Conservation (phyloP, 2,797 vertebrate species). For the Tokudaia tokunoshimensis region DNA sequence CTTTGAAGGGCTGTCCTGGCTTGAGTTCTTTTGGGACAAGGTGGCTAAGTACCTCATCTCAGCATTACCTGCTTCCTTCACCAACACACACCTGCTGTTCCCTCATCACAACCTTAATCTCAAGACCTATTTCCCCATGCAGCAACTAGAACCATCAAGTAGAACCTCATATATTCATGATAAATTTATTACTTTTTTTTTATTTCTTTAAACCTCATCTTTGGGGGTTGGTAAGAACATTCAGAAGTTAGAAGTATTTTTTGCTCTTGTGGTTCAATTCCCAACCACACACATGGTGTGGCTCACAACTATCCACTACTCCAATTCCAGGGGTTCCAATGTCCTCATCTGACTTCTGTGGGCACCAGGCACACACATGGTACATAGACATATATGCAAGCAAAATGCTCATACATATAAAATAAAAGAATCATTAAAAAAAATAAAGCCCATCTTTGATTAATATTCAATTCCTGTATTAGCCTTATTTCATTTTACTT, state of each 20-base stretch:
- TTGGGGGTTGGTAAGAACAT: not conserved
- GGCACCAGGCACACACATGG: not conserved
- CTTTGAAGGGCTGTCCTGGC: not conserved
- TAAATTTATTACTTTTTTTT: not conserved
- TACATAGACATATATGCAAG: not conserved
- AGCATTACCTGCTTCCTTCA: not conserved
- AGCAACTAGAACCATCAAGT: not conserved
- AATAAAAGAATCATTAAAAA: not conserved
- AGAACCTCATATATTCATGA: not conserved
- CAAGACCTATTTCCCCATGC: not conserved
- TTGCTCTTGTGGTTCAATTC: not conserved
- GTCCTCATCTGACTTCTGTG: not conserved
- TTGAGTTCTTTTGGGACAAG: not conserved
- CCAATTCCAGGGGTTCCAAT: not conserved
- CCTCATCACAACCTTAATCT: not conserved
- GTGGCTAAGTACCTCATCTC: not conserved
- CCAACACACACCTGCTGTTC: not conserved
- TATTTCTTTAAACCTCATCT: constrained; percentile 35
- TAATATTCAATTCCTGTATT: not conserved
- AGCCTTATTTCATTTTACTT: not conserved
- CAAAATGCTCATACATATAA: not conserved
- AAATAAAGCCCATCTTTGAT: constrained; percentile 11
- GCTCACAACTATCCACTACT: not conserved
- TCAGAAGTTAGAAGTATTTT: not conserved
- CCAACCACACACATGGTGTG: not conserved